These are phyloP conservation scores for Vicugna pacos DNA, from an alignment of 2,113 vertebrate genomes.

Conservation along the genomic window DNA sequence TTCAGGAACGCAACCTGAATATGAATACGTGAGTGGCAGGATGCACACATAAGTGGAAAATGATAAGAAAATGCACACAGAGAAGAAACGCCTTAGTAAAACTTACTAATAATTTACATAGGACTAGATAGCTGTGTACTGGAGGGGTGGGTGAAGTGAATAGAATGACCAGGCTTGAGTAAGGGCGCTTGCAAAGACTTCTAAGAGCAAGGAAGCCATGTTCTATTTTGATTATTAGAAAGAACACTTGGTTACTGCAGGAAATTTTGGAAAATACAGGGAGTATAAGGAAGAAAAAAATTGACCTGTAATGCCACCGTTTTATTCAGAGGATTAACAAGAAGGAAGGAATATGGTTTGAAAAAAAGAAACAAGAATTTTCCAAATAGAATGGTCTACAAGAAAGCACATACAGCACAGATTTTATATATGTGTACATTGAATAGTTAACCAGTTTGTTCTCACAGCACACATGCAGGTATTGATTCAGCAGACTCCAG, in stretches of 20 bases:
- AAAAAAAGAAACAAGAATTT: conserved; percentile 46
- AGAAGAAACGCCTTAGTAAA: background rate
- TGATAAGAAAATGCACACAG: background rate
- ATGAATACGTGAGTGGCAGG: background rate
- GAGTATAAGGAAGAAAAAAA: conserved; percentile 36
- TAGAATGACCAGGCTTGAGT: background rate
- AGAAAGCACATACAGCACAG: conserved; percentile 2
- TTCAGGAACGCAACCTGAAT: background rate
- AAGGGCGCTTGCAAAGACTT: background rate
- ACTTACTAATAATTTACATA: background rate
- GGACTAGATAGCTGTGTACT: background rate
- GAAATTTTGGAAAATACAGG: conserved; percentile 28
- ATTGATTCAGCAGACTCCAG: background rate
- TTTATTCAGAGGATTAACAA: conserved; percentile 30
- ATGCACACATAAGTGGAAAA: background rate
- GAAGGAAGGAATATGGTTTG: conserved; percentile 6
- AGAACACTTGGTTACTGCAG: conserved; percentile 1
- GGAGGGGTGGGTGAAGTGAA: background rate
- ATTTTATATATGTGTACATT: background rate
- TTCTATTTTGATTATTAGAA: conserved; percentile 47
- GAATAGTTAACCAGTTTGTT: background rate
- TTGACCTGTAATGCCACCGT: background rate
- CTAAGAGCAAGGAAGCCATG: background rate
- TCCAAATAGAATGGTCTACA: background rate
- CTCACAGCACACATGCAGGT: background rate